Percentiles rank a stretch among this genome's conserved stretches.
These are phyloP conservation scores for Zophobas morio DNA, from an alignment of 1,140 invertebrate genomes.

Conservation along the genomic window DNA sequence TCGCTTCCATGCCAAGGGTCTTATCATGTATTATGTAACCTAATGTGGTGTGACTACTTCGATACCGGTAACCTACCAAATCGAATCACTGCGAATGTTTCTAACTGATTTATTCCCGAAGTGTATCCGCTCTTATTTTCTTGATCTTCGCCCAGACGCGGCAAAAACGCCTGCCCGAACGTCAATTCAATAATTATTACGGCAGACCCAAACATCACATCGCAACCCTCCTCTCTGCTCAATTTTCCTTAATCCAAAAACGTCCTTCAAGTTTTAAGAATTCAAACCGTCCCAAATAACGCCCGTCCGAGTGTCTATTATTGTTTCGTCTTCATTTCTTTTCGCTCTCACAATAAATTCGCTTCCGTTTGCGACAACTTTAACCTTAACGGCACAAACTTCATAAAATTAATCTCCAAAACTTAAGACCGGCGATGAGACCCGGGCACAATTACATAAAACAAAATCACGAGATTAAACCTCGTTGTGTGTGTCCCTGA, in stretches of 20 bases:
- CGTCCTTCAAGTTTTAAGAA: slow-evolving; percentile 16
- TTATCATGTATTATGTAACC: slow-evolving; percentile 60
- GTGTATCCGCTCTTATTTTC: slow-evolving; percentile 31
- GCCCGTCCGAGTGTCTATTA: slow-evolving; percentile 6
- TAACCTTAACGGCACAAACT: not conserved
- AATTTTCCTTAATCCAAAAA: slow-evolving; percentile 5
- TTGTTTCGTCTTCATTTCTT: slow-evolving; percentile 14
- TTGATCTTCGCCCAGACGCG: not conserved
- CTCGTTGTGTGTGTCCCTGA: not conserved
- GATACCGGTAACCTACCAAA: slow-evolving; percentile 54
- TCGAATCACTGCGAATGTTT: slow-evolving; percentile 44
- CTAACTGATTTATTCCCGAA: slow-evolving; percentile 44
- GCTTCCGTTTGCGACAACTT: slow-evolving; percentile 3
- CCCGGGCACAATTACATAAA: not conserved
- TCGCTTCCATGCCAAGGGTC: slow-evolving; percentile 57
- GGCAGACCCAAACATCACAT: not conserved
- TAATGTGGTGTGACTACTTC: slow-evolving; percentile 58
- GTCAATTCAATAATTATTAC: slow-evolving; percentile 8
- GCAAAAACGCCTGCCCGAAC: not conserved
- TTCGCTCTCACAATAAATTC: slow-evolving; percentile 12
- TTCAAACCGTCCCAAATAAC: slow-evolving; percentile 14
- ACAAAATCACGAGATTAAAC: slow-evolving; percentile 4
- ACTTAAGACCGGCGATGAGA: not conserved
- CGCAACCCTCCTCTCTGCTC: not conserved
- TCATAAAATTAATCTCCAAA: not conserved